phyloP scores from a whole-genome alignment of 1,140 invertebrate genomes.

The Bombus superbus region DNA sequence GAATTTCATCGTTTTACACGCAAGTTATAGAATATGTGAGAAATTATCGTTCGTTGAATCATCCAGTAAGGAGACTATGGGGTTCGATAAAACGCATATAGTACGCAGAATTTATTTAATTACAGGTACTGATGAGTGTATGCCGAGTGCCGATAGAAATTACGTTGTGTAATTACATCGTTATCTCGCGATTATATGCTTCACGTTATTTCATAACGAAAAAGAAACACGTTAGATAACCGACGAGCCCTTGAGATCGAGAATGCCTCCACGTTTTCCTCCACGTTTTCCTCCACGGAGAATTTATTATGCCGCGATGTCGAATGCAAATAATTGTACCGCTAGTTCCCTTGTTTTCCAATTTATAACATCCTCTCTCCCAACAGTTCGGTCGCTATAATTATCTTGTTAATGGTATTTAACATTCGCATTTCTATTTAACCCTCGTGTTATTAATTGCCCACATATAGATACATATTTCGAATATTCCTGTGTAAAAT shows the following conservation, averaged over 20 bases:
- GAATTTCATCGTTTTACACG: background rate
- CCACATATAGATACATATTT: too few relatives aligned
- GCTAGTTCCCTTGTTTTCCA: background rate
- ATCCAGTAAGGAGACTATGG: too few relatives aligned
- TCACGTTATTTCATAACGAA: background rate
- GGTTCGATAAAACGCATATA: too few relatives aligned
- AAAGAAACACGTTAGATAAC: background rate
- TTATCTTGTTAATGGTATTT: background rate
- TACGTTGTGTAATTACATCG: background rate
- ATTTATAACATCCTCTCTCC: background rate
- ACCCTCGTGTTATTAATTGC: too few relatives aligned
- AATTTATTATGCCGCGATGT: background rate
- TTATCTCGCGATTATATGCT: background rate
- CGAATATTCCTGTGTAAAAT: too few relatives aligned
- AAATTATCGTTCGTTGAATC: background rate
- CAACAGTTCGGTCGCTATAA: too few relatives aligned
- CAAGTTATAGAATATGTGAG: background rate
- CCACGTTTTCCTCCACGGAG: background rate
- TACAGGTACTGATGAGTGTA: background rate
- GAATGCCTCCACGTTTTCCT: background rate
- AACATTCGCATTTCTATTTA: too few relatives aligned
- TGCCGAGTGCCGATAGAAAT: background rate
- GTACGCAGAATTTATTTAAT: background rate
- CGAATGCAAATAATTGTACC: background rate
- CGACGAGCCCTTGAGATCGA: background rate